Conservation (phyloP, 1,140 invertebrate genomes). For the Listronotus oregonensis region DNA sequence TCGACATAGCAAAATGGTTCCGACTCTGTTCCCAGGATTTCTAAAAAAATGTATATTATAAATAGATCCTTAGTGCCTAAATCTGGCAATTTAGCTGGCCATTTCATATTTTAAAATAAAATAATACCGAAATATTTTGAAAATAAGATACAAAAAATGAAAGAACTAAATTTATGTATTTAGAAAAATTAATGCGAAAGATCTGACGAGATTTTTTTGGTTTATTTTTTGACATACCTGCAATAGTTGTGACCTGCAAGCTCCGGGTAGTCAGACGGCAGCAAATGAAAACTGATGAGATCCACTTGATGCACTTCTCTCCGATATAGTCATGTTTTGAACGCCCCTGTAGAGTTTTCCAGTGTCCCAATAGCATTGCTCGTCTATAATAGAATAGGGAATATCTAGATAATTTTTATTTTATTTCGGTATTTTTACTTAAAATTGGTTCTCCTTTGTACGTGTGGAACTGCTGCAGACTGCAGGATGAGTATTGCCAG, state of each 20-base stretch:
- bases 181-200: no score
- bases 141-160: no score
- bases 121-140: slow-evolving; percentile 13
- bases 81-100: not conserved
- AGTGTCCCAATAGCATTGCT: slow-evolving; percentile 84
- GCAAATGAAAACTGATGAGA: slow-evolving; percentile 74
- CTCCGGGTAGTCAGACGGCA: slow-evolving; percentile 78
- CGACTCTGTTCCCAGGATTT: slow-evolving; percentile 81
- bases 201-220: no score
- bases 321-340: slow-evolving; percentile 72
- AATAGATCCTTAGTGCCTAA: not conserved
- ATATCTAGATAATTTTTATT: not conserved
- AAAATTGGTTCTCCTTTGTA: no score
- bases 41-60: slow-evolving; percentile 53
- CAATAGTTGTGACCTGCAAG: slow-evolving; percentile 89
- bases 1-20: slow-evolving; percentile 94
- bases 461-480: no score
- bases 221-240: slow-evolving; percentile 55
- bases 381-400: slow-evolving; percentile 58
- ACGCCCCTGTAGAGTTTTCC: slow-evolving; percentile 82
- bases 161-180: no score
- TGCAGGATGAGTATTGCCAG: no score
- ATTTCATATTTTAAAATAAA: slow-evolving; percentile 4
- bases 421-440: no score
- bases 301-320: slow-evolving; percentile 83